Percentiles rank a stretch among this genome's conserved stretches.
phyloP scores from a whole-genome alignment of 2,797 vertebrate genomes.

The Gobio occitaniae region DNA sequence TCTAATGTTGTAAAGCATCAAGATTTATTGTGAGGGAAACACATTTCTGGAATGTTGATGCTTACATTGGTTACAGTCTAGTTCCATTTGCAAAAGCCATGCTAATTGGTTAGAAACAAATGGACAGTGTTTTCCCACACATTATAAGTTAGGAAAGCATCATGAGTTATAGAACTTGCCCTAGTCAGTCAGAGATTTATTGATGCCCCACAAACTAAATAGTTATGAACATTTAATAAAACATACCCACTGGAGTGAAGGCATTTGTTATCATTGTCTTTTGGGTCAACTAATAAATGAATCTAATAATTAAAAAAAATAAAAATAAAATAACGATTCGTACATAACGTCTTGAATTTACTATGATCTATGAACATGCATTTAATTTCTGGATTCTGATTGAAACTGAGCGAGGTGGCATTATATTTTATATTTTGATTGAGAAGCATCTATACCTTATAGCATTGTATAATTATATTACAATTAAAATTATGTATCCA shows the following conservation, averaged over 20 bases:
- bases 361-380: background rate
- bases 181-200: constrained; percentile 19
- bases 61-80: constrained; percentile 37
- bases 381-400: background rate
- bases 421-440: background rate
- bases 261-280: constrained; percentile 9
- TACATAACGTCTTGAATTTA: background rate
- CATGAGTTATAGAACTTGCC: constrained; percentile 17
- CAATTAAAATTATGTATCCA: background rate
- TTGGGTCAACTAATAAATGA: background rate
- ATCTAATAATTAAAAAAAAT: background rate
- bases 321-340: background rate
- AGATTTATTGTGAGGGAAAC: constrained; percentile 51
- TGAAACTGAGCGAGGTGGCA: background rate
- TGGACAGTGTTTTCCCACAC: constrained; percentile 12
- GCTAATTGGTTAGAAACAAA: constrained; percentile 37
- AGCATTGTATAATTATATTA: background rate
- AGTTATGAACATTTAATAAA: constrained; percentile 16
- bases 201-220: constrained; percentile 12
- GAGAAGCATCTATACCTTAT: background rate
- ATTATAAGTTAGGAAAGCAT: constrained; percentile 3
- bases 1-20: constrained; percentile 47
- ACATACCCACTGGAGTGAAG: background rate
- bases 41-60: constrained; percentile 37
- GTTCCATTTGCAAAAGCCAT: constrained; percentile 35